Evolutionary conservation across 2,888 invertebrate species (phyloP).

Genomic region (Pachycephus smyrnensis): DNA sequence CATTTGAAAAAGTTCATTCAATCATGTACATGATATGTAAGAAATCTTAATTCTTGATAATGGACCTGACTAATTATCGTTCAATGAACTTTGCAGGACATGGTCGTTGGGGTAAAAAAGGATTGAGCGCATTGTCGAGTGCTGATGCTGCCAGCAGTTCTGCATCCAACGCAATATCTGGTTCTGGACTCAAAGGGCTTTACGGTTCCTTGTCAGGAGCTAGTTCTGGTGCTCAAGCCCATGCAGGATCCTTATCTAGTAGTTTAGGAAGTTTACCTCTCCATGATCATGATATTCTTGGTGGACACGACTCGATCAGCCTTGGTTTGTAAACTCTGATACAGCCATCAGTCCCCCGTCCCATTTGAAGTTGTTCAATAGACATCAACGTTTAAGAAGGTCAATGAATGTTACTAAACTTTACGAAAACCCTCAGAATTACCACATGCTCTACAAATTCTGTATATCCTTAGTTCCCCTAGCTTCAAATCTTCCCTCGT

Average conservation of each 20-base stretch:
- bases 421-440: background rate
- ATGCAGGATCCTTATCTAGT: background rate
- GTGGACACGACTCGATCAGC: rapidly evolving
- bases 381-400: background rate
- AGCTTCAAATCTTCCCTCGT: background rate
- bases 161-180: too few relatives aligned
- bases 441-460: background rate
- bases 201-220: too few relatives aligned
- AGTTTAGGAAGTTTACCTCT: background rate
- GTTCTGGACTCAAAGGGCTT: too few relatives aligned
- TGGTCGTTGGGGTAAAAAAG: too few relatives aligned
- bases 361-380: background rate
- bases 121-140: background rate
- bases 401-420: background rate
- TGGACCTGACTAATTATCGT: too few relatives aligned
- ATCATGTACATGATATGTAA: too few relatives aligned
- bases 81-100: too few relatives aligned
- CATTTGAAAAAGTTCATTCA: too few relatives aligned
- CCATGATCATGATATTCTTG: too few relatives aligned
- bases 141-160: background rate
- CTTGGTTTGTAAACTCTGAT: background rate
- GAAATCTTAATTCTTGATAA: too few relatives aligned
- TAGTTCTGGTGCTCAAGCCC: background rate
- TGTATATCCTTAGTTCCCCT: background rate
- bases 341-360: background rate